Evolutionary conservation across 2,888 invertebrate species (phyloP), one percentile per base, ranked within the genome.

Genomic region (Rhaphigaster nebulosa): DNA sequence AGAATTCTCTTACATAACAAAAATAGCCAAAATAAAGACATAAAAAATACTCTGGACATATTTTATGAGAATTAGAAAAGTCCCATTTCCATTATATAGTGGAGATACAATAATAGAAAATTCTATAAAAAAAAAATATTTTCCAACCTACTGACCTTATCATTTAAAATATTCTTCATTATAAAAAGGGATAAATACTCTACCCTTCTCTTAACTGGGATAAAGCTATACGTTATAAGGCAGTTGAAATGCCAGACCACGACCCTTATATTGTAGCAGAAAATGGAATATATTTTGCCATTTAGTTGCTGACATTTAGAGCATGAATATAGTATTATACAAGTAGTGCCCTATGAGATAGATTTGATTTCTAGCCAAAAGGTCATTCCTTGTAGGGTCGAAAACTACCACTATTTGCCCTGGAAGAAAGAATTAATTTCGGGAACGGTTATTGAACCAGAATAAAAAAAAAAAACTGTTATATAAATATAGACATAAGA

Each of bases 311-410:
- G 70, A 76, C 70, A 76, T 76, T 76, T 76, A 18, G 70, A 76
- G 34, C 70, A 10, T 76, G 23, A 38, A 38, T 20, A 76, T 76
- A 20, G 20, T 76, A 76, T 76, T 76, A 65, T 76, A 34, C 34
- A 38, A 76, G 38, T 76, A 38, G 70, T 38, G 70, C 70, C 70
- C 70, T 38, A 76, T 76, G 70, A 76, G 18, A 76, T 76, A 76
- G 34, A 76, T 76, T 76, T 76, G 70, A 34, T 38, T 76, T 76
- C 70, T 76, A 76, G 70, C 70, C 70, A 76, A 76, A 70, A 76
- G 70, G 70, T 20, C 38, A 38, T 34, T 76, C 6, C 20, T 34
- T 38, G 8, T 29, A 38, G 38, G 38, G 20, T 38, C 8, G 8
- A 76, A 65, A 65, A 23, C 20, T 10, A 20, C 34, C 34, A 76